Evolutionary conservation across 2,888 invertebrate genomes (phyloP), one percentile per base, ranked within the genome.

Genomic region (Mimumesa dahlbomi): DNA sequence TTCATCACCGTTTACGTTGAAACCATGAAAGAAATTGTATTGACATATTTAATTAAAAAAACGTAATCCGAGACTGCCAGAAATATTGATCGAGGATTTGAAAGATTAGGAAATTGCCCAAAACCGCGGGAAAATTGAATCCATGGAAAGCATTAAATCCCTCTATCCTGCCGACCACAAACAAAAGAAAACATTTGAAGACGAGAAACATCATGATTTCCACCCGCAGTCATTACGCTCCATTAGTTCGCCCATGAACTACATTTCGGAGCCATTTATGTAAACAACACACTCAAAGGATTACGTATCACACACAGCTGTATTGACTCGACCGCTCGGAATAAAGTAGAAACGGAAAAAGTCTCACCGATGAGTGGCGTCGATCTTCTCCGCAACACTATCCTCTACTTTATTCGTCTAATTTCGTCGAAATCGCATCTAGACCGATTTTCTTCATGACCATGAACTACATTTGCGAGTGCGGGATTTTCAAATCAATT

Each of bases 181-280:
- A n/a, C n/a, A n/a, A 6, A 36, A 21, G 18, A 49, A 40, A 45
- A 29, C 45, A 19, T n/a, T n/a, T n/a, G 11, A 25, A 21, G n/a
- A 5, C 22, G 25, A 29, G 21, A 40, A n/a, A 16, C 11, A 18
- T 19, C 3, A 19, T 21, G 19, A 11, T 43, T 16, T 22, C 53
- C 29, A 3, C 9, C 0, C n/a, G 25, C 6, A 11, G 0, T 2
- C 16, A 38, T 25, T 34, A 29, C n/a, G 52, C 34, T 48, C 49
- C 52, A 68, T 52, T 48, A 57, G 38, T 62, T 50, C 45, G 62
- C 25, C 75, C 75, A 22, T 77, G 77, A 77, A 70, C 72, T 70
- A 75, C 43, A 77, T 74, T 64, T 48, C 3, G 31, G 42, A 9
- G 34, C 46, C 7, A 50, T 64, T 53, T 64, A 46, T 53, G 59